phyloP scores from a whole-genome alignment of 2,797 vertebrate genomes.

The Sorex maritimensis region DNA sequence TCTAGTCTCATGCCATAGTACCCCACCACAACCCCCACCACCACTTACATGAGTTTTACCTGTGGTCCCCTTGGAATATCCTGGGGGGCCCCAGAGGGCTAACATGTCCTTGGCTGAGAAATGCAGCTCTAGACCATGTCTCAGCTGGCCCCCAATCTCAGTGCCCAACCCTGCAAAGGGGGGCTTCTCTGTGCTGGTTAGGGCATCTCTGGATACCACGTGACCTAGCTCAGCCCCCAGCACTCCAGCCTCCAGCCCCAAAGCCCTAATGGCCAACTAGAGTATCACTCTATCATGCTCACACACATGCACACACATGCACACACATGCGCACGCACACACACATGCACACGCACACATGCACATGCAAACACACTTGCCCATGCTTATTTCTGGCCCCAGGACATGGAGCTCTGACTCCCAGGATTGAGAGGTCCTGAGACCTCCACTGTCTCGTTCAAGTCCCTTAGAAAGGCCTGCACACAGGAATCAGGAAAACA shows the following conservation, averaged over 20 bases:
- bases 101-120: no score
- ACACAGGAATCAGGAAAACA: conserved; percentile 20
- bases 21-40: no score
- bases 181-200: neutral
- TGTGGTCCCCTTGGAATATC: no score
- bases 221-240: neutral
- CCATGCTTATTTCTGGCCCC: neutral
- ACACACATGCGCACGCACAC: no score
- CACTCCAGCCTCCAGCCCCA: neutral
- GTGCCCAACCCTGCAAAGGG: neutral
- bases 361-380: no score
- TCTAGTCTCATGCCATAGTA: no score
- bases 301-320: no score
- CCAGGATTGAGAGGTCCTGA: conserved; percentile 32
- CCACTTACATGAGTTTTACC: no score
- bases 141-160: no score
- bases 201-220: neutral
- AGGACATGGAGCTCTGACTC: neutral
- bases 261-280: neutral
- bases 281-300: neutral
- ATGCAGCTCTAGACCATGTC: no score
- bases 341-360: no score
- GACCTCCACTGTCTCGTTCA: neutral
- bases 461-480: conserved; percentile 7
- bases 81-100: no score